Percentiles rank a stretch among this genome's conserved stretches.
phyloP scores from a whole-genome alignment of 2,113 vertebrate species.

The Platysternon megacephalum region DNA sequence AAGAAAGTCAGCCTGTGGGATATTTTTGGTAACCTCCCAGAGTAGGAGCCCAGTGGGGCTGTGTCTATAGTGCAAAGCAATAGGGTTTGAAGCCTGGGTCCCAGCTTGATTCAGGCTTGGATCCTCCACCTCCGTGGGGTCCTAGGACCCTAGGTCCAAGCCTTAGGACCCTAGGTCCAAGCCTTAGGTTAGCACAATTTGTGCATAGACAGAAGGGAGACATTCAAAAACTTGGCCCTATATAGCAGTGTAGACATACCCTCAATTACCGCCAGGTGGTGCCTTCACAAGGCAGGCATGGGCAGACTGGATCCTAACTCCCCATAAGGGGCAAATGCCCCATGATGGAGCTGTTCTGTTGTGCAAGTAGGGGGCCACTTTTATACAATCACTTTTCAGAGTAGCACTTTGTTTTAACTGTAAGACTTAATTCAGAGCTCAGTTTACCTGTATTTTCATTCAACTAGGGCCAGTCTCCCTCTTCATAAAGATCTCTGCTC shows the following conservation, averaged over 20 bases:
- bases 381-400: background rate
- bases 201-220: background rate
- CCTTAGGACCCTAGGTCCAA: background rate
- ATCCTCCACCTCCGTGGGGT: background rate
- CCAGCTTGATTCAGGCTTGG: background rate
- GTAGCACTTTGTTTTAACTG: conserved; percentile 3
- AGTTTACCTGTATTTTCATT: background rate
- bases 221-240: background rate
- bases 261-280: background rate
- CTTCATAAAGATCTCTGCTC: background rate
- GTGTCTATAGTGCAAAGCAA: too few relatives aligned
- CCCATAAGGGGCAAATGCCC: background rate
- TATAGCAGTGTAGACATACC: background rate
- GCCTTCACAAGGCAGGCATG: background rate
- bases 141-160: background rate
- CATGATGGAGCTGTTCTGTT: background rate
- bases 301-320: background rate
- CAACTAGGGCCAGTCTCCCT: background rate
- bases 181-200: background rate
- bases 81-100: too few relatives aligned
- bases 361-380: conserved; percentile 25
- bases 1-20: background rate
- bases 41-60: background rate
- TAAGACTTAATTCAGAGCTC: background rate
- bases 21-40: background rate